phyloP scores from a whole-genome alignment of 2,888 invertebrate genomes.

The Phytoseiulus persimilis region DNA sequence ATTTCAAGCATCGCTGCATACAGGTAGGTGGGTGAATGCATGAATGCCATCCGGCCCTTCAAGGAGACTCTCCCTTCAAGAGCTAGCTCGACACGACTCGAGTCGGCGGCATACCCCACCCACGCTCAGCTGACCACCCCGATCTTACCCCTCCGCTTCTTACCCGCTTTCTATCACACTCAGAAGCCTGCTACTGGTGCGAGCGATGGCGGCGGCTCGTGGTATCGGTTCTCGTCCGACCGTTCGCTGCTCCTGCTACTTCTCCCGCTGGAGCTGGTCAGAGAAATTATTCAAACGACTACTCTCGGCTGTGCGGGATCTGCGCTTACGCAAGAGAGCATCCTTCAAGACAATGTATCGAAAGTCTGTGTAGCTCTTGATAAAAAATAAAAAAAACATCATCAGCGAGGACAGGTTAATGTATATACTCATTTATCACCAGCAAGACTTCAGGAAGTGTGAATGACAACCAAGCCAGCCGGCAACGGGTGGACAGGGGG shows the following conservation, averaged over 20 bases:
- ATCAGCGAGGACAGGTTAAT: neutral
- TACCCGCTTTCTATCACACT: neutral
- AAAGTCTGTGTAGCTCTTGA: neutral
- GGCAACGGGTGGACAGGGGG: too few relatives aligned
- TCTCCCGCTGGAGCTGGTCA: neutral
- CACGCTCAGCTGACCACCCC: slow-evolving; percentile 5
- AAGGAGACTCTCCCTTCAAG: neutral
- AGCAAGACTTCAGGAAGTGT: too few relatives aligned
- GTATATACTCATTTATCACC: too few relatives aligned
- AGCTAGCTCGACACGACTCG: neutral
- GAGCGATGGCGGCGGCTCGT: neutral
- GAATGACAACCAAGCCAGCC: too few relatives aligned
- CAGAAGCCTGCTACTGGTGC: neutral
- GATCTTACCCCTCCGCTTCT: neutral
- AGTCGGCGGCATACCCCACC: neutral
- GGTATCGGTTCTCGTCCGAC: neutral
- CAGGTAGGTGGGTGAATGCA: neutral
- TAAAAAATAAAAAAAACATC: neutral
- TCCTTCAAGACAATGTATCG: neutral
- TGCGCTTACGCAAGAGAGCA: neutral
- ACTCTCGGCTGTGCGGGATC: neutral
- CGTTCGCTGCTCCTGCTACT: neutral
- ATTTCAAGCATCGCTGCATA: slow-evolving; percentile 34
- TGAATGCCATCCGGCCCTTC: neutral
- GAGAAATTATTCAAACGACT: neutral